Evolutionary conservation across 2,797 vertebrate species (phyloP), one percentile per base, ranked within the genome.

Genomic region (Oreortyx pictus): DNA sequence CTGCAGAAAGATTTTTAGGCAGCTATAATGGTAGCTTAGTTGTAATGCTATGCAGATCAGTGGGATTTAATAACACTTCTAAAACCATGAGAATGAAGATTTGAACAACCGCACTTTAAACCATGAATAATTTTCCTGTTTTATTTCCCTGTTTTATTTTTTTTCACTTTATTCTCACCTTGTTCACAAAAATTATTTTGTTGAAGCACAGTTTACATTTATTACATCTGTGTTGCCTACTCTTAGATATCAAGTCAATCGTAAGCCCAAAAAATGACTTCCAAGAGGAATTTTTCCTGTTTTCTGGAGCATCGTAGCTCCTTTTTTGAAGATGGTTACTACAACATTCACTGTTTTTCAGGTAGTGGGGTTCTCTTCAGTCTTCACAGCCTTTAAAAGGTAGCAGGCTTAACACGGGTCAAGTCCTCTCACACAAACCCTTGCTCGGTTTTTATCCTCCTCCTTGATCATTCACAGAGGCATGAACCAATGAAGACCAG

Each of bases 1-100:
- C 80, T 52, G 56, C 64, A 82, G 31, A 35, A 89, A 76, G 70
- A 83, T 31, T 86, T 86, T 79, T 70, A 89, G 66, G 13, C 44
- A 79, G 85, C 14, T 88, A 88, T 86, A 92, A 92, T 79, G 74
- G 67, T 57, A 84, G 80, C 66, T 96, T 92, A 82, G 56, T 84
- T 91, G 31, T 88, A 94, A 92, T 92, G 60, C 54, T 94, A 84
- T 66, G 64, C 39, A 67, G 59, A 57, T 83, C 85, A 81, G 39
- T 44, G 16, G 49, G 50, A 52, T 49, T 94, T 88, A 92, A 84
- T 74, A 60, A 52, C 56, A 88, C 14, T 76, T 89, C 47, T 76
- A 88, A 67, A 92, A 79, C 43, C 60, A 70, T 41, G 31, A 91
- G 50, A 92, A 84, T 39, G 16, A 46, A 67, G n/a, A 73, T 54